Base-by-base conservation (phyloP, 2,797 vertebrate species). In the Enteromius trimaculatus region DNA sequence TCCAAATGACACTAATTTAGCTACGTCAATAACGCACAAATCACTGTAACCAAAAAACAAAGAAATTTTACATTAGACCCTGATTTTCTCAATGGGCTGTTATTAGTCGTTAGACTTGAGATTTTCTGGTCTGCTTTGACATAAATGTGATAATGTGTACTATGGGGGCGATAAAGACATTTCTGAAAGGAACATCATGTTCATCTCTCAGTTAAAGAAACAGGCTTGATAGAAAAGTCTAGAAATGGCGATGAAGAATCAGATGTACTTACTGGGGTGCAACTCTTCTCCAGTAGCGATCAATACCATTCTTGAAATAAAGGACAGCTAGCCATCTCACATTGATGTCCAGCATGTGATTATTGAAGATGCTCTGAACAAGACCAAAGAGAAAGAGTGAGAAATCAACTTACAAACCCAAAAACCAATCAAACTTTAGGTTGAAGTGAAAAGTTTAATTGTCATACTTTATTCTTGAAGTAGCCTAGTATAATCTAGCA, bases 281-380 rank as follows among this genome's bases (percentile, higher is more conserved):
- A 0, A 97, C 96, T 82, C 96, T 95, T 92, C 98, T 98, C 97
- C 98, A 99, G 87, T 99, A 99, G 89, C 97, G 96, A 92, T 99
- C 98, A 71, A 99, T 99, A 91, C 98, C 98, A 89, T 99, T 98
- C 94, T 99, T 99, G 86, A 99, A 99, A 93, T 99, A 99, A 10
- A 99, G 93, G 83, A 99, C 97, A 74, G 98, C 98, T 87, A 99
- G 93, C 97, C 98, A 99, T 84, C 98, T 95, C 77, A 99, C 97
- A 83, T 99, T 98, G 90, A 99, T 95, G 91, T 97, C 97, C 92
- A 99, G 89, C 87, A 93, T 92, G 90, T 99, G 97, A 91, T 99
- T 98, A 86, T 97, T 99, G 90, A 99, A 97, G 91, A 99, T 99
- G 90, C 96, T 98, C 98, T 99, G 88, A 62, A 83, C 82, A 88